Base-by-base conservation (phyloP, 2,113 vertebrate genomes). In the Romanogobio albipinnatus region DNA sequence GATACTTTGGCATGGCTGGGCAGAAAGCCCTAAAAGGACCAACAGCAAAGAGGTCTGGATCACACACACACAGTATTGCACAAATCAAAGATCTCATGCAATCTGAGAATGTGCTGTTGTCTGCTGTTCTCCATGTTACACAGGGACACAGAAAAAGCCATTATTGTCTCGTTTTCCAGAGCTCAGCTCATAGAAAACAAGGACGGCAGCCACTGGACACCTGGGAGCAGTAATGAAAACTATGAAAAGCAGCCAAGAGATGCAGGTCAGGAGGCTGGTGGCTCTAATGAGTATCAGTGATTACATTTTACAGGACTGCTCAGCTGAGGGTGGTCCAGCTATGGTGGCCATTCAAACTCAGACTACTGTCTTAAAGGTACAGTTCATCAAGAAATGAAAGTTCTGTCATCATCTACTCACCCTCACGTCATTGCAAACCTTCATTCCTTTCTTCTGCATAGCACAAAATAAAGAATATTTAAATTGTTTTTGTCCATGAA, bases 291-390 rank as follows among this genome's bases (percentile, higher is more conserved):
- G 66, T 22, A 77, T 79, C 74, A 68, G 61, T 85, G 76, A 77
- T 85, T 85, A 68, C 49, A 59, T 58, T 77, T n/a, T 70, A 78
- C 36, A 56, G 51, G 24, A 64, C 39, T 49, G 59, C 78, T 81
- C 47, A 71, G 75, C 51, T 80, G 64, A 68, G 84, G 84, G 84
- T 79, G 76, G 84, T 85, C 84, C 71, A 80, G 76, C 45, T 80
- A 53, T 76, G 83, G 15, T n/a, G 76, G 58, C 5, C 59, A 71
- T 78, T 56, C 70, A 24, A 4, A 49, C 6, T 51, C 3, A 75
- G 24, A 13, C 11, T n/a, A 26, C 7, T 49, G 13, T 51, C 73
- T 75, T 51, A 76, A 47, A 59, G 22, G 43, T 5, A 43, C 36
- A 43, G 68, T 43, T 71, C 66, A 11, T 70, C 19, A 4, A 43